Evolutionary conservation across 2,797 vertebrate genomes (phyloP), one percentile per base, ranked within the genome.

Genomic region (Calcarius lapponicus): DNA sequence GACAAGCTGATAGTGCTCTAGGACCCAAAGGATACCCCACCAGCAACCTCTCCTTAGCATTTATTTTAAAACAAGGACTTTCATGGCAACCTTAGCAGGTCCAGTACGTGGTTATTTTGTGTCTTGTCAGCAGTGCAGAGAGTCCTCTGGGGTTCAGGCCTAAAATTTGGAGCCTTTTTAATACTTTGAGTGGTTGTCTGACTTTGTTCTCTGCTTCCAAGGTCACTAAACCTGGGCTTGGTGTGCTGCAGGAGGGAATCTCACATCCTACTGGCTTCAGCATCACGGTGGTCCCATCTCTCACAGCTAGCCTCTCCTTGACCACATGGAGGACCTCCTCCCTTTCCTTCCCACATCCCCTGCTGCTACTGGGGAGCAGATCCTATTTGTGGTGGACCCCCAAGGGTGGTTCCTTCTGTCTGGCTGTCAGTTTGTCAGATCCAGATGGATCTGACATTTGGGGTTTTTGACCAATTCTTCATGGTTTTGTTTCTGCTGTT

Each of bases 321-420:
- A 57, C 66, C 90, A 72, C 3, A 2, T 22, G 19, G 24, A 61
- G 61, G 66, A 74, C 62, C 73, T 86, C 91, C 78, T 75, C 80
- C 83, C 80, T 90, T 94, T 95, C 82, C 56, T 95, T 86, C 65
- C 86, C 86, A 75, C 42, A 50, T 81, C 83, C 83, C 80, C 73
- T 64, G 38, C 58, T 67, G 61, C 76, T 15, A 0, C 51, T 88
- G 0, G 1, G 66, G 80, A 94, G 60, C 31, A 1, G 80, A 88
- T 92, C 54, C 58, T 84, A 58, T 92, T 93, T 84, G 78, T 72
- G 73, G 40, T 50, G 56, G 66, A 79, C 42, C 42, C 69, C 51
- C 36, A 47, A 79, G 80, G 74, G 78, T 18, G 14, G 42, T 72
- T 90, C 76, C 72, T 79, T 64, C 43, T 94, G 71, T 34, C 80